Conservation (phyloP, 2,113 vertebrate species). For the Fulica atra region DNA sequence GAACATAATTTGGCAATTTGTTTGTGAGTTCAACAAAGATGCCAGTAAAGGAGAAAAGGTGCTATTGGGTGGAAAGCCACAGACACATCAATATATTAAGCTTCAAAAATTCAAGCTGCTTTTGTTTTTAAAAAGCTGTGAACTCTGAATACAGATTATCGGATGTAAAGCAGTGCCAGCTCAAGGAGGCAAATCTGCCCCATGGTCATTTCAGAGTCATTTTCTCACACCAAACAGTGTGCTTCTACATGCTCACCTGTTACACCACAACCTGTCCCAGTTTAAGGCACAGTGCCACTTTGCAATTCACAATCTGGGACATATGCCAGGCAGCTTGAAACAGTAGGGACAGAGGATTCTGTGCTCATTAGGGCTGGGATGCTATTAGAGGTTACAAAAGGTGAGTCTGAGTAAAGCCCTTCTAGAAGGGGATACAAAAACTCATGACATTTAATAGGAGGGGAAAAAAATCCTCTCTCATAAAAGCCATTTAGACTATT, state of each 20-base stretch:
- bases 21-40: neutral
- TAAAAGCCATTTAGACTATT: neutral
- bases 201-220: neutral
- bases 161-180: neutral
- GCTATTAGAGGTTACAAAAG: neutral
- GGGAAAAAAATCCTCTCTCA: neutral
- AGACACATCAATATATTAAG: neutral
- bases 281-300: neutral
- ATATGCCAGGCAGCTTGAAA: accelerated
- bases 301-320: neutral
- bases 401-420: neutral
- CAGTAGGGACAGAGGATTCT: neutral
- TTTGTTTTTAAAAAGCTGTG: neutral
- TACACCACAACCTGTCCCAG: neutral
- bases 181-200: neutral
- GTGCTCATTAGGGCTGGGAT: neutral
- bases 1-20: neutral
- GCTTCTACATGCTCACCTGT: neutral
- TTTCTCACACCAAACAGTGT: neutral
- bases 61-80: neutral
- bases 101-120: neutral
- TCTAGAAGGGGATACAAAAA: neutral
- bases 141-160: neutral
- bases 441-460: neutral
- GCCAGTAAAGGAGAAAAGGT: neutral